A percentile compares a stretch with the other conserved stretches of the same genome.
phyloP scores from a whole-genome alignment of 2,797 vertebrate species.

The Peromyscus aztecus region DNA sequence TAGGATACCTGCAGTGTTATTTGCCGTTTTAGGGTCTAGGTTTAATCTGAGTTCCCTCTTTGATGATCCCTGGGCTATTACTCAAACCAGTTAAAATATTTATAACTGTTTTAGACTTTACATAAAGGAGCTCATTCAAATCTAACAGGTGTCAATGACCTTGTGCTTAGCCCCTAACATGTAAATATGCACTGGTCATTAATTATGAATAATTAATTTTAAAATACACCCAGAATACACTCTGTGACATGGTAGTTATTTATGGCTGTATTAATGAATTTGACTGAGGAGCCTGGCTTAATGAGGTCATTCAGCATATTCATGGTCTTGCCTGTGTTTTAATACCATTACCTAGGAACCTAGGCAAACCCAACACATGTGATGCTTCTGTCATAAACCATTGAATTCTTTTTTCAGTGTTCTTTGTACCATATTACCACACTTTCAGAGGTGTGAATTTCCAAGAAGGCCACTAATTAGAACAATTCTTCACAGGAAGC shows the following conservation, averaged over 20 bases:
- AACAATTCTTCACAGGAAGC: neutral
- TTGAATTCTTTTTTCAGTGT: neutral
- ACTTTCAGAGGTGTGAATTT: constrained; percentile 13
- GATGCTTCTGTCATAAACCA: neutral
- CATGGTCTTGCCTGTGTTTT: neutral
- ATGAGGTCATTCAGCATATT: constrained; percentile 47
- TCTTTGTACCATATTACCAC: neutral
- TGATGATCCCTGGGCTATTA: neutral
- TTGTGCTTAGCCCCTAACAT: constrained; percentile 20
- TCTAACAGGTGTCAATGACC: neutral
- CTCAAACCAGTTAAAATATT: constrained; percentile 28
- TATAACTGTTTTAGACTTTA: constrained; percentile 3
- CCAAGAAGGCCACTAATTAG: neutral
- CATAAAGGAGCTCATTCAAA: neutral
- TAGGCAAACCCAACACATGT: neutral
- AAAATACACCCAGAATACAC: constrained; percentile 32
- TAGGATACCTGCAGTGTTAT: neutral
- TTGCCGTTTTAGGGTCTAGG: neutral
- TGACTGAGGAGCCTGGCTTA: constrained; percentile 55
- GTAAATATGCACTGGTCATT: constrained; percentile 23
- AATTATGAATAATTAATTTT: constrained; percentile 69
- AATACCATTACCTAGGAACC: neutral
- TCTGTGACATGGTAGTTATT: neutral
- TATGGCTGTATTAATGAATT: constrained; percentile 55
- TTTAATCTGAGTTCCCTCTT: neutral